Evolutionary conservation across 2,113 vertebrate genomes (phyloP), one percentile per base, ranked within the genome.

Genomic region (Morone chrysops): DNA sequence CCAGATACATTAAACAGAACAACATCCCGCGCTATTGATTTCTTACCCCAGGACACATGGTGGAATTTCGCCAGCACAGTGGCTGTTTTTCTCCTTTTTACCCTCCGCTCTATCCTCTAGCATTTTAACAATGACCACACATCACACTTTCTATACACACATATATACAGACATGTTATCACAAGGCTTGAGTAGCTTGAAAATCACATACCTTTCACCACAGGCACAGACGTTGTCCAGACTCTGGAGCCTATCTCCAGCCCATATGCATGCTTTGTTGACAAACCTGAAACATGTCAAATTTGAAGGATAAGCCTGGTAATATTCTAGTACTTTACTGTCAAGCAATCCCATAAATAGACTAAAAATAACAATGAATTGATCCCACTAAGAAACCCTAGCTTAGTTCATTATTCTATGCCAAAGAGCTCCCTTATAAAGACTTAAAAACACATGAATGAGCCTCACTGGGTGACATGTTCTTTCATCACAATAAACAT

Each of bases 221-320:
- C 90, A 56, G 94, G 92, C 62, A 89, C 85, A 0, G 94, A 94
- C 2, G 87, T 88, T n/a, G 93, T 94, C 93, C 93, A 95, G 20
- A 77, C 91, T 85, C 90, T 84, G 0, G 93, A 95, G 50, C 82
- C 43, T 9, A 62, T 83, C 47, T 94, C 93, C 65, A 85, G 48
- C n/a, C 84, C 84, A 53, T 78, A 88, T 0, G 41, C 45, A 41
- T 87, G 90, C 75, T 93, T 93, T 53, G 74, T 68, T 71, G 91
- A 87, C 25, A 92, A 81, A 74, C 88, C 92, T 95, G 71, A 68
- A 80, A 87, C 60, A 75, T 54, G 20, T 69, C 22, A 22, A 47
- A 13, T 2, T 47, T 41, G 8, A 57, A 70, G 48, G 10, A 72
- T 6, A 72, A 54, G 54, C 13, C 12, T 38, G 57, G 10, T 4